Conservation (phyloP, 1,140 invertebrate genomes). For the Anoplolepis gracilipes region DNA sequence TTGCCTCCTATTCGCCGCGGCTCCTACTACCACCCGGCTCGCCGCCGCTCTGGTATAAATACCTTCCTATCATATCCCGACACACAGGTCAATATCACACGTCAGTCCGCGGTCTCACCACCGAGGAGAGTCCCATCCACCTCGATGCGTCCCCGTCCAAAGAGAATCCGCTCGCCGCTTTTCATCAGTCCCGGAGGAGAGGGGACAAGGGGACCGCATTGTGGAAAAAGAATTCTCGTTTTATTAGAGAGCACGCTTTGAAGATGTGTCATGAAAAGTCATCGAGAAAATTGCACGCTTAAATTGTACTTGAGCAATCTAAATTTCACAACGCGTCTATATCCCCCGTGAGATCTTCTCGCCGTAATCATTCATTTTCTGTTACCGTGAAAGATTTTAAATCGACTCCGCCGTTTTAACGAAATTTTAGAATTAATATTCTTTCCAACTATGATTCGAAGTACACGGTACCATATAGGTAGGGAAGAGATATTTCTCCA, state of each 20-base stretch:
- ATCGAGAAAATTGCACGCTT: not conserved
- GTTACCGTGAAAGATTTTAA: not conserved
- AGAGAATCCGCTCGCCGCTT: slow-evolving; percentile 49
- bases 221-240: slow-evolving; percentile 10
- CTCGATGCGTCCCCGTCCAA: slow-evolving; percentile 40
- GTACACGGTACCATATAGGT: not conserved
- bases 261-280: not conserved
- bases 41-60: slow-evolving; percentile 67
- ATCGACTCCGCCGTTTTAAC: no score
- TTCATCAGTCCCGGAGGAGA: slow-evolving; percentile 25
- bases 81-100: slow-evolving; percentile 73
- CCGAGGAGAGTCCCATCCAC: slow-evolving; percentile 63
- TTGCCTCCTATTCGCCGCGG: slow-evolving; percentile 40
- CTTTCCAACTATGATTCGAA: not conserved
- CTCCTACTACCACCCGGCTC: slow-evolving; percentile 37
- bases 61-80: slow-evolving; percentile 72
- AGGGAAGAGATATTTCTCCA: no score
- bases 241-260: slow-evolving; percentile 12
- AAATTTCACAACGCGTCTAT: not conserved
- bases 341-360: not conserved
- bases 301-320: not conserved
- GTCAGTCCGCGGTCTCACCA: slow-evolving; percentile 70
- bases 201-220: not conserved
- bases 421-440: not conserved
- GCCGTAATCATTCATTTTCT: not conserved